Percentiles rank a stretch among this genome's conserved stretches.
These are phyloP conservation scores for Diacarnus erythraeanus DNA, from an alignment of 37 sponge, comb jelly and placozoan genomes.

Conservation along the genomic window DNA sequence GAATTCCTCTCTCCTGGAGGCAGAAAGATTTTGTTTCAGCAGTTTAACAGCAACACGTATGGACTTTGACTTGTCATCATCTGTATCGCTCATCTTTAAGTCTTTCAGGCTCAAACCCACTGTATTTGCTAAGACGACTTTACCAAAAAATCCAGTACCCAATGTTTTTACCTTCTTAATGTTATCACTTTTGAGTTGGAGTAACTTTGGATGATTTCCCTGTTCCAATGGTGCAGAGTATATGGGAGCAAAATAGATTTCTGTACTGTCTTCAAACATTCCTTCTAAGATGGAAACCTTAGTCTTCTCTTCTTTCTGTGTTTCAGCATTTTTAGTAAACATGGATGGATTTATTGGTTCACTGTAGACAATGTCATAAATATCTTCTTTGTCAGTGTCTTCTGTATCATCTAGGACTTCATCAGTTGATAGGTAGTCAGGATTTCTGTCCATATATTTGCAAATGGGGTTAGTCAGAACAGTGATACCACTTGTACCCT, in stretches of 20 bases:
- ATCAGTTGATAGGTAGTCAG: no score
- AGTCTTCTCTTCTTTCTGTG: neutral
- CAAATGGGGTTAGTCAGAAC: no score
- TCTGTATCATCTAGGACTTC: neutral
- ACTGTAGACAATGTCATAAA: conserved; percentile 21
- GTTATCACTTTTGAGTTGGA: conserved; percentile 20
- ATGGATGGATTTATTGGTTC: conserved; percentile 27
- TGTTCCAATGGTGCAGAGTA: no score
- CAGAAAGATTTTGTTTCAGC: conserved; percentile 21
- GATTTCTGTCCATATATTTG: no score
- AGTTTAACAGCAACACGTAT: conserved; percentile 57
- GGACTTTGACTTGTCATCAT: conserved; percentile 10
- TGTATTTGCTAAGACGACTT: conserved; percentile 54
- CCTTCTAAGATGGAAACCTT: neutral
- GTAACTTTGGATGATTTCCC: neutral
- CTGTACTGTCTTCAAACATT: neutral
- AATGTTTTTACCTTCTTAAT: conserved; percentile 34
- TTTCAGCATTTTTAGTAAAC: conserved; percentile 6
- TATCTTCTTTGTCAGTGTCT: neutral
- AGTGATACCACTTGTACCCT: no score
- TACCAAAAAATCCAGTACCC: conserved; percentile 70
- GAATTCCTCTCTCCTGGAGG: conserved; percentile 13
- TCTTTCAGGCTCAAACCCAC: conserved; percentile 48
- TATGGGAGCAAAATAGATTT: conserved; percentile 30
- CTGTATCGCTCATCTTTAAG: conserved; percentile 22